Conservation (phyloP, 2,888 invertebrate species). For the Pollenia amentaria region DNA sequence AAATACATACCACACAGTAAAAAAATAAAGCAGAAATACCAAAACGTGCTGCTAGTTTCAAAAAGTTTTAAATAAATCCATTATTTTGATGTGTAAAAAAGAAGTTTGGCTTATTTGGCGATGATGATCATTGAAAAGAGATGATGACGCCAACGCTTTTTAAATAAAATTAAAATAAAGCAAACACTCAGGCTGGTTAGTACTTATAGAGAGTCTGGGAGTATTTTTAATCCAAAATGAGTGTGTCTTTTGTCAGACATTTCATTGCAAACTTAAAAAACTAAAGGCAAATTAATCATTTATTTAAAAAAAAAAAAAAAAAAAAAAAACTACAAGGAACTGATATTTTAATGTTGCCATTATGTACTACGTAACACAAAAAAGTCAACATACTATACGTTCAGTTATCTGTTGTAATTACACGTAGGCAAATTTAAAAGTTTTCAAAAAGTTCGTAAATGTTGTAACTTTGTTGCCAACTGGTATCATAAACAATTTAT, state of each 20-base stretch:
- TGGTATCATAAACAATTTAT: too few relatives aligned
- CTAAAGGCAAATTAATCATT: conserved; percentile 49
- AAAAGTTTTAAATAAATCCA: conserved; percentile 10
- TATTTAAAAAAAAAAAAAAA: conserved; percentile 20
- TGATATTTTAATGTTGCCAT: conserved; percentile 4
- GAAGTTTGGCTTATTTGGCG: conserved; percentile 36
- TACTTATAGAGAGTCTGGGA: not conserved
- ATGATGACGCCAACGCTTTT: conserved; percentile 60
- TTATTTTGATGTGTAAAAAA: conserved; percentile 2
- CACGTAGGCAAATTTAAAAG: not conserved
- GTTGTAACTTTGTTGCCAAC: too few relatives aligned
- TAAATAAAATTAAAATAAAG: conserved; percentile 4
- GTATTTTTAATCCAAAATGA: conserved; percentile 1
- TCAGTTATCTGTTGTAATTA: not conserved
- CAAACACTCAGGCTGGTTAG: not conserved
- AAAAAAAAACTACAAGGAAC: conserved; percentile 1
- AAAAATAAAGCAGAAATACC: conserved; percentile 23
- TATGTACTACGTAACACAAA: conserved; percentile 4
- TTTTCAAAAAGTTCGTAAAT: not conserved
- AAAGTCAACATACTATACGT: not conserved
- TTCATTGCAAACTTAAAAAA: conserved; percentile 13
- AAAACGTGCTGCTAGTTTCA: conserved; percentile 58
- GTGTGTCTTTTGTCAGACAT: conserved; percentile 1
- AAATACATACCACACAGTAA: conserved; percentile 12
- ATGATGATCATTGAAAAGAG: conserved; percentile 42